Base-by-base conservation (phyloP, 2,888 invertebrate species). In the Drepana falcataria region DNA sequence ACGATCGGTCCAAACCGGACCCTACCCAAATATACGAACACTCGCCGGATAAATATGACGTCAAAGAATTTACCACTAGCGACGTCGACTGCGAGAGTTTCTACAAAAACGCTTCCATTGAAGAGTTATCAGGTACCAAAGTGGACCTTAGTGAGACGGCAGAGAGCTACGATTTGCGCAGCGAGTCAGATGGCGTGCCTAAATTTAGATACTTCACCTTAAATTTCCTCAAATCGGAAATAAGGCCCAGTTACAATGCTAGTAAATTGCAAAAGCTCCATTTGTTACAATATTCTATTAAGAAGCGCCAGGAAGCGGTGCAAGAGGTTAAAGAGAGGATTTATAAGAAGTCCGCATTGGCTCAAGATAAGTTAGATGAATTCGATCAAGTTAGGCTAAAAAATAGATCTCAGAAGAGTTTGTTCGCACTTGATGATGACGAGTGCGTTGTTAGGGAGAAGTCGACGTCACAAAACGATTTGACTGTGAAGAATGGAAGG, bases 241-340 rank as follows among this genome's bases (percentile, higher is more conserved):
- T 96, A 52, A 92, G 94, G 59, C 92, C 92, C 2, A 96, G 96
- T 75, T 96, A 96, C 69, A 93, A 93, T 48, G 92, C 95, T 4
- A 92, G 92, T 2, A 95, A 95, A 62, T 79, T 97, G n/a, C 92
- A 94, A 55, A 93, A 92, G 67, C 71, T 95, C 41, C 95, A 95
- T 75, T 90, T 93, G 48, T 79, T 94, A 21, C 95, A 96, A 87
- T 93, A 95, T 61, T 92, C 94, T 2, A 94, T 95, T 56, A 94
- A 94, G 75, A 95, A 95, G 68, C 92, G 93, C 54, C 92, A 92
- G 48, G 92, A 94, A 35, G 94, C 95, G 4, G 94, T 93, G 0
- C 88, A 92, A 54, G 91, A 90, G 35, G 85, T 91, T 35, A 91
- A 91, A 54, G 88, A 89, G 59, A 79, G 82, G 37, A 91, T 91